Base-by-base conservation (phyloP, 2,113 vertebrate genomes). In the Pterocles orientalis region DNA sequence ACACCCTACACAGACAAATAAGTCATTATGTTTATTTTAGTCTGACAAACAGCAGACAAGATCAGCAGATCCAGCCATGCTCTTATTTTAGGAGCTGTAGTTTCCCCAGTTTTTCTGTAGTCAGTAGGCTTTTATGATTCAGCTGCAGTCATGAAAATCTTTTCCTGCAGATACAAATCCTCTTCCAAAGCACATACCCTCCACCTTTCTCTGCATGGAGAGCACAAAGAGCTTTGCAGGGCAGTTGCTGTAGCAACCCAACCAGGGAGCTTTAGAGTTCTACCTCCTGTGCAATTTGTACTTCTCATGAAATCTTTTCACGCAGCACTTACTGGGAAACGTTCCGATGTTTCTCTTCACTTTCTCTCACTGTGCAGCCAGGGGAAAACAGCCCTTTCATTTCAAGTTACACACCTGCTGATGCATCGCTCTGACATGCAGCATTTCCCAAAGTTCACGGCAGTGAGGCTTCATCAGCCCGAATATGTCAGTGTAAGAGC, bases 191-290 rank as follows among this genome's bases (percentile, higher is more conserved):
- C 39, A 51, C 23, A 2, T 1, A 1, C 48, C 57, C 70, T 64
- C 20, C 62, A 36, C 57, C 41, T 28, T 56, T 33, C 68, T 88
- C 86, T 75, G 65, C 54, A 3, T 0, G 25, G 81, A 7, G 2
- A 48, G 7, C 61, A 62, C 73, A 76, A 33, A 53, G 21, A 18
- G 39, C 88, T 88, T 51, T 76, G 79, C 43, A 79, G 58, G 75
- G 82, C 78, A 31, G 88, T 72, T 92, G 90, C 75, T 84, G 57
- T 29, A 92, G 96, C 91, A 88, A 66, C 92, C 21, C 58, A 57
- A 10, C 57, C 53, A 65, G 64, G 48, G 62, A 68, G 87, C 53
- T 68, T 56, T 9, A 72, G 62, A 70, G 82, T 95, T 72, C 51
- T 88, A 41, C 90, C 75, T 94, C 65, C 65, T 36, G 29, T 75